phyloP scores from a whole-genome alignment of 2,888 invertebrate genomes.

The Eucera pruinosa region DNA sequence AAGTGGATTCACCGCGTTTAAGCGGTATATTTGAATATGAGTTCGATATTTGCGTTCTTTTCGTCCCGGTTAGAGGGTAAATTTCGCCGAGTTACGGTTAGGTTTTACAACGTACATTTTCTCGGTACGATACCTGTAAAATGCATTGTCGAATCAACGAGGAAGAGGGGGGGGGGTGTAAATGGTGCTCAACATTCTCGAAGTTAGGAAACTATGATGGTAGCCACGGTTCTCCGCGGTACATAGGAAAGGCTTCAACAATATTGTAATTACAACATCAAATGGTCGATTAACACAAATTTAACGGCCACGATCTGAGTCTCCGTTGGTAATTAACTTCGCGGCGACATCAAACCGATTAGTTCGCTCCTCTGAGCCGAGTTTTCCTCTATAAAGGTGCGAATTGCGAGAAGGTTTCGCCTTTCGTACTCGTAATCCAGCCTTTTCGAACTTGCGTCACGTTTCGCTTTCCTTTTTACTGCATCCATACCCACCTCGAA shows the following conservation, averaged over 20 bases:
- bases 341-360: conserved; percentile 67
- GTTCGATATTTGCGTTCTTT: background rate
- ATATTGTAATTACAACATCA: conserved; percentile 71
- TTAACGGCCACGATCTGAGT: conserved; percentile 52
- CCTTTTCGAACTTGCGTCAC: conserved; percentile 43
- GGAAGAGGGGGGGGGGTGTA: background rate
- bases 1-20: background rate
- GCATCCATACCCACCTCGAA: too few relatives aligned
- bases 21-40: background rate
- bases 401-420: conserved; percentile 43
- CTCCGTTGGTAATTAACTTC: conserved; percentile 68
- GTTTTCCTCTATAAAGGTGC: conserved; percentile 44
- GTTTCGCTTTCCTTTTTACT: background rate
- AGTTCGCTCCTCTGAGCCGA: conserved; percentile 51
- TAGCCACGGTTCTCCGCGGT: conserved; percentile 13
- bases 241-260: conserved; percentile 33
- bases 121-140: conserved; percentile 11
- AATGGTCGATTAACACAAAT: conserved; percentile 71
- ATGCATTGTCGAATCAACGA: conserved; percentile 14
- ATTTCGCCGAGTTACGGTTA: conserved; percentile 4
- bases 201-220: conserved; percentile 21
- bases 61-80: background rate
- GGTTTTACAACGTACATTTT: conserved; percentile 4
- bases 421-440: conserved; percentile 54
- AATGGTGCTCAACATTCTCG: conserved; percentile 26